Conservation (phyloP, 1,140 invertebrate genomes). For the Drosophila pectinifera region DNA sequence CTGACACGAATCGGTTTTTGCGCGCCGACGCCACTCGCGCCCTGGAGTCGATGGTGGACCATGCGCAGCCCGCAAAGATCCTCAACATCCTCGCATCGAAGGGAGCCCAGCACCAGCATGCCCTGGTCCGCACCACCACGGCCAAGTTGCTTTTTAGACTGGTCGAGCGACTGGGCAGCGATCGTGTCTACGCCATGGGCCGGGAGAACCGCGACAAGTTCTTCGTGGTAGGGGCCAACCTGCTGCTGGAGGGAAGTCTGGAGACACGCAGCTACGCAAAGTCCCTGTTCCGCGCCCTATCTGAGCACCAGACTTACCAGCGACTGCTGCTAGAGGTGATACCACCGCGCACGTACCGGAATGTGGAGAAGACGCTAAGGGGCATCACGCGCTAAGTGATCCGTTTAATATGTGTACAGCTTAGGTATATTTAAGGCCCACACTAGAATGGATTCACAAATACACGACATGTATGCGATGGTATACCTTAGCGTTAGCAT, state of each 20-base stretch:
- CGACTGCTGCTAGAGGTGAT: slow-evolving; percentile 88
- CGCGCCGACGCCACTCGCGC: slow-evolving; percentile 94
- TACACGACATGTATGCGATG: neutral
- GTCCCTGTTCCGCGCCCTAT: slow-evolving; percentile 87
- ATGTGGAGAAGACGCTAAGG: slow-evolving; percentile 88
- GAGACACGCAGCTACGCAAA: slow-evolving; percentile 92
- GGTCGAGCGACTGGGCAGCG: slow-evolving; percentile 90
- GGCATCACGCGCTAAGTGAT: slow-evolving; percentile 58
- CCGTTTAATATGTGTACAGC: slow-evolving; percentile 20
- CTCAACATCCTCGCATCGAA: slow-evolving; percentile 85
- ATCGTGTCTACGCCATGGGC: slow-evolving; percentile 89
- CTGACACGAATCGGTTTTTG: slow-evolving; percentile 96
- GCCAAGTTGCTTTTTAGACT: slow-evolving; percentile 91
- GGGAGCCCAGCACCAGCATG: slow-evolving; percentile 92
- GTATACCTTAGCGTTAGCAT: neutral
- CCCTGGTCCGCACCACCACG: slow-evolving; percentile 91
- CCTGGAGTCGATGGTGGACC: slow-evolving; percentile 91
- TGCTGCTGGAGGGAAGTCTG: slow-evolving; percentile 93
- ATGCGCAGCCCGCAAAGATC: slow-evolving; percentile 87
- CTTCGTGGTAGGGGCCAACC: slow-evolving; percentile 91
- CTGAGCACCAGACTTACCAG: slow-evolving; percentile 88
- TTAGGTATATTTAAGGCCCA: slow-evolving; percentile 6
- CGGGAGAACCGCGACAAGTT: slow-evolving; percentile 93
- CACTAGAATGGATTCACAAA: slow-evolving; percentile 2
- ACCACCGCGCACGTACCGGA: slow-evolving; percentile 88